Conservation (phyloP, 53 echinoderm and acorn worm genomes). For the Zoroaster sp. region DNA sequence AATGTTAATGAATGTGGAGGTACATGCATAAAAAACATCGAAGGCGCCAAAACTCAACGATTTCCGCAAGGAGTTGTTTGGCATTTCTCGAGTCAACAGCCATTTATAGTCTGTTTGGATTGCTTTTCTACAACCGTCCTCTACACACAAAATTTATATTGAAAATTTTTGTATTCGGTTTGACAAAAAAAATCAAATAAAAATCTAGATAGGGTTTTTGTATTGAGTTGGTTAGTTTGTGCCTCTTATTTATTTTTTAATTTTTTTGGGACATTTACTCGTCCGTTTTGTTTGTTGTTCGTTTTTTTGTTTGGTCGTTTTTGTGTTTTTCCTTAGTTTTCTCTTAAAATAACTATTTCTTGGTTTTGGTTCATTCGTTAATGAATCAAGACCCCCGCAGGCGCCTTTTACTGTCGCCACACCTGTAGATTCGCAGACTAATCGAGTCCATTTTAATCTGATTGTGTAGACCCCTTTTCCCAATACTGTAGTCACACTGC, state of each 20-base stretch:
- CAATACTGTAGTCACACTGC: neutral
- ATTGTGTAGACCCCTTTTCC: neutral
- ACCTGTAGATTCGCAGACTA: conserved; percentile 3
- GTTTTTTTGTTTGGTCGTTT: neutral
- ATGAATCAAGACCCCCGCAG: too few species aligned
- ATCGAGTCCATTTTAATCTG: neutral
- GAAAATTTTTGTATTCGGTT: too few species aligned
- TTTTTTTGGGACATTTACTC: neutral
- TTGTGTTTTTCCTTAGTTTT: neutral
- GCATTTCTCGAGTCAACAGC: too few species aligned
- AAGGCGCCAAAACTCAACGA: neutral
- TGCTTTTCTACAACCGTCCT: too few species aligned
- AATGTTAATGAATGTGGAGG: neutral
- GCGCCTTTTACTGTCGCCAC: neutral
- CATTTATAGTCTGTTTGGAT: too few species aligned
- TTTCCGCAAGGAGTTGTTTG: neutral
- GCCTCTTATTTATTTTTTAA: neutral
- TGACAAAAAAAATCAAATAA: too few species aligned
- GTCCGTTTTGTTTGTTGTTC: neutral
- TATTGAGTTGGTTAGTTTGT: too few species aligned
- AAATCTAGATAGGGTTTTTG: too few species aligned
- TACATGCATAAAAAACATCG: neutral
- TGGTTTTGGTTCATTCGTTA: neutral
- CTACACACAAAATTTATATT: too few species aligned
- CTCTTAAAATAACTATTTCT: neutral